phyloP scores from a whole-genome alignment of 2,113 vertebrate genomes.

The Aegithalos caudatus region DNA sequence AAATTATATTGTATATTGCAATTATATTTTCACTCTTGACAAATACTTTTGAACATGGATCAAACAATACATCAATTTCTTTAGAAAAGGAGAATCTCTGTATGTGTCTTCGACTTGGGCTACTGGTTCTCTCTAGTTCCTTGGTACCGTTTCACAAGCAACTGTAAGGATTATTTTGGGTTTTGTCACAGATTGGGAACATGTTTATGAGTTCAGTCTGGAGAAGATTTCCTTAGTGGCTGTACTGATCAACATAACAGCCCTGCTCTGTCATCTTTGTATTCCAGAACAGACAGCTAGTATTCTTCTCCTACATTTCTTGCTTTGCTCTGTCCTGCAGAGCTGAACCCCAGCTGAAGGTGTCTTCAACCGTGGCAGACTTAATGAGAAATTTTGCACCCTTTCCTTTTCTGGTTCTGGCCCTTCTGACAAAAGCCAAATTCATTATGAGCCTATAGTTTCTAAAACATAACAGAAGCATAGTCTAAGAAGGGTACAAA shows the following conservation, averaged over 20 bases:
- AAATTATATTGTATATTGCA: neutral
- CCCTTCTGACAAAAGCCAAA: neutral
- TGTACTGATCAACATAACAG: neutral
- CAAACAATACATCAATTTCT: neutral
- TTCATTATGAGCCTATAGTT: neutral
- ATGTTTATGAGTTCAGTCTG: neutral
- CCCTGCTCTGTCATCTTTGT: neutral
- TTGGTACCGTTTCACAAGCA: neutral
- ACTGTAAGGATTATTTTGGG: neutral
- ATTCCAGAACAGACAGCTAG: neutral
- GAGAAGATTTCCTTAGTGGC: neutral
- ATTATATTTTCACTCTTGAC: neutral
- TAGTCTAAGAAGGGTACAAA: neutral
- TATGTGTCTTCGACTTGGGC: neutral
- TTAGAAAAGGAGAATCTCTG: neutral
- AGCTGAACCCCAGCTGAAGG: neutral
- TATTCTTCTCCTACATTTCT: neutral
- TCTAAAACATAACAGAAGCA: neutral
- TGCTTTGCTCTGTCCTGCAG: neutral
- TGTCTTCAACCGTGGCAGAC: neutral
- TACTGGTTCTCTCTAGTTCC: neutral
- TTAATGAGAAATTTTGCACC: neutral
- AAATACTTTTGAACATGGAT: neutral
- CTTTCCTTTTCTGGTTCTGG: neutral
- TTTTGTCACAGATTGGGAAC: neutral